phyloP scores from a whole-genome alignment of 2,888 invertebrate genomes.

The Nesidiocoris tenuis region DNA sequence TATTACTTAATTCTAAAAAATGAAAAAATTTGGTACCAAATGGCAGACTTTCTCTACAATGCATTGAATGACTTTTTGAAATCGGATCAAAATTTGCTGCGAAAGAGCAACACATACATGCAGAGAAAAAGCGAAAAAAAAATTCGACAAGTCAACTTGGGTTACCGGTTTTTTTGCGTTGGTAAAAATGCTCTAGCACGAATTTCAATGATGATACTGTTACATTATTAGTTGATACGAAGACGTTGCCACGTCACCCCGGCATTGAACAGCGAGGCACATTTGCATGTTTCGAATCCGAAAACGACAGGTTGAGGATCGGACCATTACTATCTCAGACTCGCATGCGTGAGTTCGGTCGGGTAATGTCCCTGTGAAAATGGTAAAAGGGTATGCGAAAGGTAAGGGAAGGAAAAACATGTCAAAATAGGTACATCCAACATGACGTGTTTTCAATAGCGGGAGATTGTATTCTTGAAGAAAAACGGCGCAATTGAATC shows the following conservation, averaged over 20 bases:
- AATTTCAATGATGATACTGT: background rate
- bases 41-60: too few species aligned
- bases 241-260: background rate
- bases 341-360: constrained; percentile 24
- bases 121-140: too few species aligned
- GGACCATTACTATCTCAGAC: constrained; percentile 6
- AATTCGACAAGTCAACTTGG: too few species aligned
- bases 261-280: too few species aligned
- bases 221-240: background rate
- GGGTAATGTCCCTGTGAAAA: constrained; percentile 8
- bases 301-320: constrained; percentile 6
- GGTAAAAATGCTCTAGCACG: too few species aligned
- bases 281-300: constrained; percentile 9
- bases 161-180: too few species aligned
- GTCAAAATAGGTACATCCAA: constrained; percentile 18
- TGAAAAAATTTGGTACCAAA: too few species aligned
- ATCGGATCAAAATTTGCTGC: too few species aligned
- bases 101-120: too few species aligned
- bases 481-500: constrained; percentile 23
- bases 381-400: background rate
- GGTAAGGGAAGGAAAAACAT: background rate
- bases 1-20: too few species aligned
- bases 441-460: constrained; percentile 34
- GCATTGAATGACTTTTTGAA: too few species aligned
- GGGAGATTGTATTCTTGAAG: background rate